Evolutionary conservation across 1,140 invertebrate genomes (phyloP), one percentile per base, ranked within the genome.

Genomic region (Drosophila suzukii): DNA sequence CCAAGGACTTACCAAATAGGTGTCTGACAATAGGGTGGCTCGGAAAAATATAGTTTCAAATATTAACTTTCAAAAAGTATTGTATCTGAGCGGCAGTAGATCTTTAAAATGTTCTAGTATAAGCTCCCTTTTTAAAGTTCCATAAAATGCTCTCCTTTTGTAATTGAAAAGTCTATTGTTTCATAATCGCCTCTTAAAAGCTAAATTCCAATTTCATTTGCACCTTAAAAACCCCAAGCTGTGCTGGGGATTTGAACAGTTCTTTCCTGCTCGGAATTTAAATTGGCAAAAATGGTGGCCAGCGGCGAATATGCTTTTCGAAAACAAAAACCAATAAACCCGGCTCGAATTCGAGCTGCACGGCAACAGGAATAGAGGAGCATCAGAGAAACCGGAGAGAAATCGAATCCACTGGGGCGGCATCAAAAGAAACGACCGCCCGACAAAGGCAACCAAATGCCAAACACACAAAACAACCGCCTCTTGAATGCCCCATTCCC

Each of bases 381-480:
- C 39, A 51, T 17, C 39, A 58, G 43, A 43, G 59, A 39, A 74
- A n/a, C 39, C 71, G 27, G 60, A 59, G 61, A 58, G 80, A 75
- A 74, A 71, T 86, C 82, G 80, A 74, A 85, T 61, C 62, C 67
- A 81, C 60, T 77, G 73, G 70, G 68, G 77, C 65, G 58, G 78
- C 75, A 75, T 81, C 61, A 79, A 76, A 80, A 84, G 81, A 75
- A 73, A 82, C 67, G 68, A 58, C 57, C 59, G 46, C 50, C 46
- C 59, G 50, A 81, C 72, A 81, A 81, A 79, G 80, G 63, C 77
- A 82, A 82, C 83, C 65, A 67, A 82, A 78, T 85, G 78, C 81
- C 78, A 88, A 78, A 72, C 75, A 75, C 78, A 60, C 46, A 71
- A 58, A 65, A 71, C 53, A 72, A 59, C 47, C 60, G 43, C 43